These are phyloP conservation scores for Enchytraeus crypticus DNA, from an alignment of 2,888 invertebrate genomes.

Conservation along the genomic window DNA sequence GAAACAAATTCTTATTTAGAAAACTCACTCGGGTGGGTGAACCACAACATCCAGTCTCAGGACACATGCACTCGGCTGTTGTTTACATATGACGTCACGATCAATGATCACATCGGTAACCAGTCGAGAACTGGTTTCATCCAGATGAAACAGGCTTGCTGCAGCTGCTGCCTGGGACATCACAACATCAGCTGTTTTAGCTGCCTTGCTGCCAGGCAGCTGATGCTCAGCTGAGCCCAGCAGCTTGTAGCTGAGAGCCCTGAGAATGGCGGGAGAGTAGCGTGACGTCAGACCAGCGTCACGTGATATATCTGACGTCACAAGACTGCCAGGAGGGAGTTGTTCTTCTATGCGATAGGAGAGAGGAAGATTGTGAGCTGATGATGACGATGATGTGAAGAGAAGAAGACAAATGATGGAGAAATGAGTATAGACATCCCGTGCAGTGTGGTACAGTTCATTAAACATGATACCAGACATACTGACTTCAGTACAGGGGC, in stretches of 20 bases:
- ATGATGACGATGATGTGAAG: too few species aligned
- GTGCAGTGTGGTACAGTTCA: too few species aligned
- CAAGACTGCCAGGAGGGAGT: conserved; percentile 9
- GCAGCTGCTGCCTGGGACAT: too few species aligned
- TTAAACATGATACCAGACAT: too few species aligned
- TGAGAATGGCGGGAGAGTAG: neutral
- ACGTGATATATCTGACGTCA: conserved; percentile 1
- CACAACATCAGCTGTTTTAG: too few species aligned
- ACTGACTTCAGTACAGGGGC: too few species aligned
- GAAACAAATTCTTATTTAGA: too few species aligned
- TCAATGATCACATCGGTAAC: conserved; percentile 15
- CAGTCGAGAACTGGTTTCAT: conserved; percentile 7
- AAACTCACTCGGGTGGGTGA: conserved; percentile 4
- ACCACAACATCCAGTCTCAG: conserved; percentile 8
- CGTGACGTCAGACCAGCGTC: conserved; percentile 7
- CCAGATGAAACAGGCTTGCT: conserved; percentile 12
- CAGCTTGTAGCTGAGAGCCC: neutral
- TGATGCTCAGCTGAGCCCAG: neutral
- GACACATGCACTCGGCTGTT: conserved; percentile 5
- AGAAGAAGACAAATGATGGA: too few species aligned
- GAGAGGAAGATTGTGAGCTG: neutral
- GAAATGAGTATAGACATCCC: too few species aligned
- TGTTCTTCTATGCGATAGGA: conserved; percentile 15
- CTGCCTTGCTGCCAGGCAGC: conserved; percentile 4
- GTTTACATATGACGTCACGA: conserved; percentile 17